Evolutionary conservation across 1,140 invertebrate genomes (phyloP).

Genomic region (Zaprionus inermis): DNA sequence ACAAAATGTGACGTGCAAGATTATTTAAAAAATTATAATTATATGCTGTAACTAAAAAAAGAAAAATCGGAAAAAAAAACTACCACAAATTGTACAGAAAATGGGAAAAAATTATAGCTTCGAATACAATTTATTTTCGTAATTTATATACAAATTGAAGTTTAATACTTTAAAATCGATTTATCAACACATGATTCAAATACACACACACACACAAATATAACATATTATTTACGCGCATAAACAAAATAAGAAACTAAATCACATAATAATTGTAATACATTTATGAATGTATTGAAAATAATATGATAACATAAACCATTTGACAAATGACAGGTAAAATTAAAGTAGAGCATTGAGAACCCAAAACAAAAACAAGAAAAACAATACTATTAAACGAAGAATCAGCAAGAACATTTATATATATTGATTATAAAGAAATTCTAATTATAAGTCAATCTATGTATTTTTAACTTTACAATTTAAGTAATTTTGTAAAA

Average conservation of each 20-base stretch:
- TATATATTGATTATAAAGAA: conserved; percentile 69
- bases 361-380: conserved; percentile 22
- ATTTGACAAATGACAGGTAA: conserved; percentile 51
- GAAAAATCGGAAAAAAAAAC: conserved; percentile 10
- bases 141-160: conserved; percentile 71
- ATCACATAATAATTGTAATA: conserved; percentile 52
- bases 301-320: conserved; percentile 36
- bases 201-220: conserved; percentile 40
- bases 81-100: conserved; percentile 70
- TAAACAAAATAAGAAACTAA: conserved; percentile 65
- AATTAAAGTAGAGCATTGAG: conserved; percentile 48
- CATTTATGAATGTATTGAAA: conserved; percentile 68
- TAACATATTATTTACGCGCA: conserved; percentile 72
- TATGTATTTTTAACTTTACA: conserved; percentile 75
- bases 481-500: conserved; percentile 81
- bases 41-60: conserved; percentile 55
- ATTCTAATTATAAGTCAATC: conserved; percentile 76
- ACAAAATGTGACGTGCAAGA: conserved; percentile 70
- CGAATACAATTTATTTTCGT: conserved; percentile 81
- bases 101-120: conserved; percentile 67
- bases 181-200: conserved; percentile 28
- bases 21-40: conserved; percentile 55
- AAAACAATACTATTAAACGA: conserved; percentile 25
- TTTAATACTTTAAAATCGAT: conserved; percentile 53
- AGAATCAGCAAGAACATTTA: conserved; percentile 61